These are phyloP conservation scores for Theretra japonica DNA, from an alignment of 2,888 invertebrate species.

Conservation along the genomic window DNA sequence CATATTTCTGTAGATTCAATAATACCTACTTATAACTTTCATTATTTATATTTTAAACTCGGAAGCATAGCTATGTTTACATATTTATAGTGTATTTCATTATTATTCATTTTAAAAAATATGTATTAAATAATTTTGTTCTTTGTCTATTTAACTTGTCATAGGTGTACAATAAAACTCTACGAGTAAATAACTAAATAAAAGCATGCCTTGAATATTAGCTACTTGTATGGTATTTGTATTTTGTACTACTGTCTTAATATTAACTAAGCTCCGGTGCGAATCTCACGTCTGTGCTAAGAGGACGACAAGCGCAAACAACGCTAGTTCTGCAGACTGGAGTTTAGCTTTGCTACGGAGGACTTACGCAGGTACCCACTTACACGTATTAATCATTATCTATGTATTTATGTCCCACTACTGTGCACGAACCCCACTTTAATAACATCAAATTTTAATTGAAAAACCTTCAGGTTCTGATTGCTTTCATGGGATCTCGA, in stretches of 20 bases:
- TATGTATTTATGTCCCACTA: no score
- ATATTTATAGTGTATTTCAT: no score
- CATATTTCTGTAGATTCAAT: no score
- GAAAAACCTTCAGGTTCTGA: not conserved
- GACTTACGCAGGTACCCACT: not conserved
- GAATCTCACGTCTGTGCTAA: not conserved
- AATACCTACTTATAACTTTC: no score
- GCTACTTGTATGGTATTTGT: not conserved
- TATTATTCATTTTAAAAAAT: no score
- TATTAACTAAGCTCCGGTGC: not conserved
- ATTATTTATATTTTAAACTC: no score
- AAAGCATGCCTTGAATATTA: no score
- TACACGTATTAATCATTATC: not conserved
- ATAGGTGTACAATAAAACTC: no score
- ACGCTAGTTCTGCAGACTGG: not conserved
- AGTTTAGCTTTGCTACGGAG: not conserved
- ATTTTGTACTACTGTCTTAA: not conserved
- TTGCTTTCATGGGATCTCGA: not conserved
- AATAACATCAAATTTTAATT: not conserved
- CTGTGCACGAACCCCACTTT: not conserved
- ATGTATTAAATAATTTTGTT: no score
- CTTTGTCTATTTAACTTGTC: no score
- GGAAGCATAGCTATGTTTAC: no score
- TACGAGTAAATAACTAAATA: no score
- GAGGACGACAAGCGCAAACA: slow-evolving; percentile 23